Percentiles rank a stretch among this genome's conserved stretches.
Conservation (phyloP, 2,113 vertebrate genomes). For the Candoia aspera region DNA sequence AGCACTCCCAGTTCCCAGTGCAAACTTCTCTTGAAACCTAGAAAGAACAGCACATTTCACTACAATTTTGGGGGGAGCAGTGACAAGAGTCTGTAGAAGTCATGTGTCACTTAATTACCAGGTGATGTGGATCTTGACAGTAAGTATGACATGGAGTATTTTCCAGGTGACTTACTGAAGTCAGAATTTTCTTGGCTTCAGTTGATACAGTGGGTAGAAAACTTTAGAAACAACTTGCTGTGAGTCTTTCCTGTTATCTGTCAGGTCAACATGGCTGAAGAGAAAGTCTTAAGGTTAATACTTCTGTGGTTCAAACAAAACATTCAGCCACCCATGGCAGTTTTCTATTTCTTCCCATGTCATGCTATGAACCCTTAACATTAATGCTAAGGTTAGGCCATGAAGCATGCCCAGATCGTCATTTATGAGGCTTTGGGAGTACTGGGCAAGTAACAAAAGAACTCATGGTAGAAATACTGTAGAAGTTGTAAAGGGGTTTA, state of each 20-base stretch:
- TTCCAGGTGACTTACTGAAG: not conserved
- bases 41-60: not conserved
- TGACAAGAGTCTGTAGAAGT: not conserved
- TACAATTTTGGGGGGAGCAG: not conserved
- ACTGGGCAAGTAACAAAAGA: conserved; percentile 16
- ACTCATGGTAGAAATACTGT: conserved; percentile 5
- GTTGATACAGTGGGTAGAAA: not conserved
- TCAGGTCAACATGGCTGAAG: not conserved
- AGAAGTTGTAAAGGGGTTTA: not conserved
- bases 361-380: not conserved
- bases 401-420: conserved; percentile 9
- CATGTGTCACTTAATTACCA: not conserved
- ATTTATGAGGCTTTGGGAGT: not conserved
- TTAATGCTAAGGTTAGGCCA: conserved; percentile 5
- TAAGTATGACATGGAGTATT: not conserved
- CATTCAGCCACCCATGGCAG: not conserved
- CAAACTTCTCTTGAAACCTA: not conserved
- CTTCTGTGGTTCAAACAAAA: not conserved
- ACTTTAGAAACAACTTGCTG: not conserved
- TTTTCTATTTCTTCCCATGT: conserved; percentile 1
- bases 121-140: not conserved
- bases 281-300: not conserved
- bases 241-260: not conserved
- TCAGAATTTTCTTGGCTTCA: not conserved
- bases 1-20: not conserved